Evolutionary conservation across 2,888 invertebrate species (phyloP).

Genomic region (Andrena dorsata): DNA sequence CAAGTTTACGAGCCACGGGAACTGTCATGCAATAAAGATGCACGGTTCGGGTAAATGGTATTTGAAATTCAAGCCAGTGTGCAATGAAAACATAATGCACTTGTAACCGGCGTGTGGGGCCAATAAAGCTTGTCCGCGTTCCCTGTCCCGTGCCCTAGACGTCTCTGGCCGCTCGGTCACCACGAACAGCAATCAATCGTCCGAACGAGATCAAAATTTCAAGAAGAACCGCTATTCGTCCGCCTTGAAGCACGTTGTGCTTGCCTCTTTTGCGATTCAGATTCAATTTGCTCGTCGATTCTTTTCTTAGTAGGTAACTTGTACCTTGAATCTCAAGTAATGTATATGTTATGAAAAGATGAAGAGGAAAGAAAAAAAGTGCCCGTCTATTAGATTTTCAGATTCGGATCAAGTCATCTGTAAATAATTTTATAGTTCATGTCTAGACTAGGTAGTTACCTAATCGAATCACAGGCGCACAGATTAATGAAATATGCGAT

Average conservation of each 20-base stretch:
- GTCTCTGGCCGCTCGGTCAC: conserved; percentile 9
- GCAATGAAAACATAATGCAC: conserved; percentile 52
- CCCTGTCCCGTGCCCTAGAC: conserved; percentile 1
- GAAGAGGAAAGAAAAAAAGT: not conserved
- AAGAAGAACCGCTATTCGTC: not conserved
- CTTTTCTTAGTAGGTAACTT: not conserved
- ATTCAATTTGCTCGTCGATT: not conserved
- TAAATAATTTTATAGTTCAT: no score
- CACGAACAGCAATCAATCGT: conserved; percentile 34
- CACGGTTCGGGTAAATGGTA: conserved; percentile 65
- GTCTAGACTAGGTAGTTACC: no score
- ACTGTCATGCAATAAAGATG: conserved; percentile 72
- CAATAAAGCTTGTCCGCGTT: conserved; percentile 43
- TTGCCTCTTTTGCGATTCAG: not conserved
- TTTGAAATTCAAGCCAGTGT: conserved; percentile 63
- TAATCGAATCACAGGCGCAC: not conserved
- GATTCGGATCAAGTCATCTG: no score
- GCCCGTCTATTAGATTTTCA: no score
- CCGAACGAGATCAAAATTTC: conserved; percentile 19
- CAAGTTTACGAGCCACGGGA: conserved; percentile 67
- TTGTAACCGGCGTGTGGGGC: conserved; percentile 45
- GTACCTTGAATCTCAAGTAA: not conserved
- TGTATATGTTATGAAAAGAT: not conserved
- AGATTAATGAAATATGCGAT: not conserved
- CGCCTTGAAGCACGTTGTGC: not conserved